Evolutionary conservation across 2,888 invertebrate species (phyloP), one percentile per base, ranked within the genome.

Genomic region (Agriotes lineatus): DNA sequence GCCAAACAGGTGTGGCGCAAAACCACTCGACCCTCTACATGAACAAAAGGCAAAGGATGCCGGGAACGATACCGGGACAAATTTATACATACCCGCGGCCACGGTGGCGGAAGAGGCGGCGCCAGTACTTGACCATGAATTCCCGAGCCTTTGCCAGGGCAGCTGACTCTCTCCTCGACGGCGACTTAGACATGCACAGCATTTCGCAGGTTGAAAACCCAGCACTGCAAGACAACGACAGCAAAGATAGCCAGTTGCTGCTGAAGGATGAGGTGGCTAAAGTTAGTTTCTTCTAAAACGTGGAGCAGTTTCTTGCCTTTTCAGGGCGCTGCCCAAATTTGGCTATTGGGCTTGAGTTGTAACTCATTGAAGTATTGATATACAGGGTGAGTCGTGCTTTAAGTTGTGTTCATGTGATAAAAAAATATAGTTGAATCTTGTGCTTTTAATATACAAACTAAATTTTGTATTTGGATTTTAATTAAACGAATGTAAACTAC

Each of bases 1-100:
- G 96, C 14, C 97, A 97, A 85, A 97, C 97, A 74, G 96, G 95
- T 73, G 96, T 98, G 65, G 97, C 97, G 54, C 98, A 98, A 84
- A 96, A 94, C 80, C 96, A 97, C 84, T 96, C 96, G 80, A 91
- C 93, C 77, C 88, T 96, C 75, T 94, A 96, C 79, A 95, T 96
- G 93, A 92, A 92, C 66, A 90, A 93, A 81, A 90, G 94, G 80
- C 95, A 97, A 83, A 90, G 97, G 76, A 92, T 96, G 88, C 97
- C 97, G 2, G 97, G 97, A 59, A 88, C 93, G 67, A 88, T 89
- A 74, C 93, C 93, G 76, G 97, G 97, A 10, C 97, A 96, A 85
- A 90, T 97, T 42, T 97, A 96, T 85, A 93, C 96, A 74, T 98
- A 98, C 87, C 97, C 97, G 22, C 87, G 92, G 73, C 90, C 90